Evolutionary conservation across 2,113 vertebrate genomes (phyloP), one percentile per base, ranked within the genome.

Genomic region (Notarius quadriscutis): DNA sequence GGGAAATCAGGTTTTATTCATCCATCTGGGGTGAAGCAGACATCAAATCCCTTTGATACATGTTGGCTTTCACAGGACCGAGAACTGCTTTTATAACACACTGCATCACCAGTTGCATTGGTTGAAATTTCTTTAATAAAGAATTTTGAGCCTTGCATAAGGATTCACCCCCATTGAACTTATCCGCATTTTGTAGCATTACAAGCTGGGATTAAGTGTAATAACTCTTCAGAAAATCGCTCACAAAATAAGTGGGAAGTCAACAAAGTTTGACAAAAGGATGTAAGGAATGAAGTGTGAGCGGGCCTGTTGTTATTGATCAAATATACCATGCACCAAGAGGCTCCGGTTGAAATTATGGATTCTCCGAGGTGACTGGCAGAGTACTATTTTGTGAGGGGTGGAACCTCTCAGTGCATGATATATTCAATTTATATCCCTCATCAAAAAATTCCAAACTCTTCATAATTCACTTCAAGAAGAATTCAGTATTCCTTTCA

Each of bases 51-150:
- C 75, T 20, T 57, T 14, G 27, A 58, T 82, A 72, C 71, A 84
- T 58, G 80, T 53, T n/a, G 15, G 8, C 55, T 60, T 80, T 86
- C 71, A 88, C 83, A 88, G 78, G 69, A 20, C 65, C 53, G 10
- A 65, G 75, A 63, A 50, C 74, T 79, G 72, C 57, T 85, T 84
- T 89, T 84, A 80, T 22, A 22, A 65, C 27, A 34, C 9, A 58
- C 65, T 30, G 30, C 65, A 58, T 72, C 27, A 63, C n/a, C 41
- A 60, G 63, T 14, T 6, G 15, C 41, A 20, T 48, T 51, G 3
- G 14, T 51, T 5, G 11, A 14, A n/a, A 77, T 11, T 51, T 51
- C 48, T 51, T 51, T 51, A 51, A 25, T 51, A 51, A 77, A n/a
- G 22, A 20, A 77, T 25, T 15, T 7, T 9, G 22, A 51, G 71